A percentile compares a stretch with the other conserved stretches of the same genome.
Evolutionary conservation across 2,113 vertebrate genomes (phyloP).

Genomic region (Phrynosoma platyrhinos): DNA sequence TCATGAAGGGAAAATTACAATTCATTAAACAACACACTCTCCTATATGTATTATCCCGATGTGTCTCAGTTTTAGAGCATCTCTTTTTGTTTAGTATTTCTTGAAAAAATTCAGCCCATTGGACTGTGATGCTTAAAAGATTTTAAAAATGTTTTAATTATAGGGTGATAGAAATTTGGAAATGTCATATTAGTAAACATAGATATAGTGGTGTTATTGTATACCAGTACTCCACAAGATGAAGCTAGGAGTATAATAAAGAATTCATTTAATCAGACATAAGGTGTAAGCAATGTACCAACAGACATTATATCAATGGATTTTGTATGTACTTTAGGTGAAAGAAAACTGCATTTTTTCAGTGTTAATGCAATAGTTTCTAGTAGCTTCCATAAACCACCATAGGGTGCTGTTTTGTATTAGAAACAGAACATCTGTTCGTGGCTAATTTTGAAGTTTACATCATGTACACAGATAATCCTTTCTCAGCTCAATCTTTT

Average conservation of each 20-base stretch:
- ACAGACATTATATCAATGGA: too few relatives aligned
- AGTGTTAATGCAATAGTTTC: background rate
- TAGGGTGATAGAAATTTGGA: background rate
- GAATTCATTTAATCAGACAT: background rate
- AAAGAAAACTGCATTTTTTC: background rate
- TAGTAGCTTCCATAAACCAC: background rate
- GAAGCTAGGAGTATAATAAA: background rate
- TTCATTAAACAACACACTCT: background rate
- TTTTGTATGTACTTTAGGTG: background rate
- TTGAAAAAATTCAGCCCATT: background rate
- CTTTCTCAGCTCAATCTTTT: background rate
- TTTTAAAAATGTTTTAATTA: background rate
- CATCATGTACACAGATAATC: background rate
- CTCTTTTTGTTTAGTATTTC: background rate
- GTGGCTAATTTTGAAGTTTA: background rate
- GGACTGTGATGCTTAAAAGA: background rate
- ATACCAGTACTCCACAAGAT: background rate
- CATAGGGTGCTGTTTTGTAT: background rate
- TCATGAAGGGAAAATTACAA: background rate
- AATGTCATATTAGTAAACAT: background rate
- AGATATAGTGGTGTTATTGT: background rate
- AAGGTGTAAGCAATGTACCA: background rate
- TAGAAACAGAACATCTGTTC: constrained; percentile 6
- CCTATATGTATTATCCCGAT: background rate
- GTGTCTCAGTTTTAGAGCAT: background rate